A percentile compares a stretch with the other conserved stretches of the same genome.
Conservation (phyloP, 2,113 vertebrate species). For the Micromys minutus region DNA sequence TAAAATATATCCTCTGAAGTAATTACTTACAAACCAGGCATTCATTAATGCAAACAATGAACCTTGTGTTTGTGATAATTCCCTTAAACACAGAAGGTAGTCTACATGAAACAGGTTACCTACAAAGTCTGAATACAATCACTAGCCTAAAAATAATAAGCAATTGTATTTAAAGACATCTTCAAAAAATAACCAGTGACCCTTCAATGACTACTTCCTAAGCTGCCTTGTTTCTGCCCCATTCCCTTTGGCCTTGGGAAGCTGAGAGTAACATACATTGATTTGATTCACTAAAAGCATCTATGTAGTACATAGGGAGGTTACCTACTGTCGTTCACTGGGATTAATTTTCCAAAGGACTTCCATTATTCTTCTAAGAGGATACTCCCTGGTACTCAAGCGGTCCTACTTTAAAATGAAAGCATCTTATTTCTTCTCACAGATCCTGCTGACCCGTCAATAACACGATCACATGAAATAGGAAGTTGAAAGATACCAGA, state of each 20-base stretch:
- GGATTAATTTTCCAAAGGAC: constrained; percentile 6
- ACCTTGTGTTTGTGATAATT: not conserved
- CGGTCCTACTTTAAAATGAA: constrained; percentile 14
- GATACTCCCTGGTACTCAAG: not conserved
- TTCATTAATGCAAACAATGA: not conserved
- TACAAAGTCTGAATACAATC: not conserved
- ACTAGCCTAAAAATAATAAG: not conserved
- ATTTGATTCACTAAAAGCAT: not conserved
- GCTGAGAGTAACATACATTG: not conserved
- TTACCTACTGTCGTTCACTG: not conserved
- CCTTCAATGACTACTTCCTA: not conserved
- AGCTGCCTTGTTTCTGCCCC: not conserved
- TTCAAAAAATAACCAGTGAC: not conserved
- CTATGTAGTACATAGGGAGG: not conserved
- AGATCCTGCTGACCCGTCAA: not conserved
- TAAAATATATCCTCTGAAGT: constrained; percentile 15
- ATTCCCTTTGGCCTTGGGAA: constrained; percentile 22
- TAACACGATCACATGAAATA: not conserved
- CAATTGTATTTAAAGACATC: not conserved
- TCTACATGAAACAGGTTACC: not conserved
- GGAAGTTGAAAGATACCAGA: not conserved
- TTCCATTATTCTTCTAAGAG: not conserved
- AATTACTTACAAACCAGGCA: not conserved
- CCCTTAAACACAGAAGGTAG: not conserved
- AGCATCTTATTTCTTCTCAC: not conserved